Evolutionary conservation across 2,113 vertebrate species (phyloP).

Genomic region (Gila orcuttii): DNA sequence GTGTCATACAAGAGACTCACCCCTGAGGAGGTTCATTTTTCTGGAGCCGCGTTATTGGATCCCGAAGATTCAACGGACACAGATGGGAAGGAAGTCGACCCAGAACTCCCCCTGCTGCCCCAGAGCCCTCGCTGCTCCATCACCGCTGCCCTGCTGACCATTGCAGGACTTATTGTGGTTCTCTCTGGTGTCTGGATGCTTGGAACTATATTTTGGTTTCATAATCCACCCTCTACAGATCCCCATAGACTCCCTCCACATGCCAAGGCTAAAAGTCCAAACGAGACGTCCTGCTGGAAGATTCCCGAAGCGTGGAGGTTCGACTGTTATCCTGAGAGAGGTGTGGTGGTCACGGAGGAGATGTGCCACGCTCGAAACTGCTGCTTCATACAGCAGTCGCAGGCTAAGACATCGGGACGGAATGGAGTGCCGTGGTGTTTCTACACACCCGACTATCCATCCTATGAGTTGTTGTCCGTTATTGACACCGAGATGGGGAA

Average conservation of each 20-base stretch:
- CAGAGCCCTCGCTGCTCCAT: slow-evolving; percentile 64
- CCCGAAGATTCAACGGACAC: slow-evolving; percentile 33
- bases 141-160: slow-evolving; percentile 66
- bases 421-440: slow-evolving; percentile 86
- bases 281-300: slow-evolving; percentile 62
- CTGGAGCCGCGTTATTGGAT: slow-evolving; percentile 50
- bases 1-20: slow-evolving; percentile 63
- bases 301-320: slow-evolving; percentile 77
- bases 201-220: slow-evolving; percentile 75
- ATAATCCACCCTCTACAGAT: slow-evolving; percentile 51
- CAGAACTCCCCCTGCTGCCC: slow-evolving; percentile 64
- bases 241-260: slow-evolving; percentile 60
- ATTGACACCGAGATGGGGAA: slow-evolving; percentile 74
- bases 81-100: slow-evolving; percentile 58
- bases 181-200: slow-evolving; percentile 73
- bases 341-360: slow-evolving; percentile 77
- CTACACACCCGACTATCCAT: slow-evolving; percentile 82
- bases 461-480: slow-evolving; percentile 75
- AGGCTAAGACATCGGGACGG: fast-evolving
- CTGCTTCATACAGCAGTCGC: slow-evolving; percentile 76
- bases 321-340: slow-evolving; percentile 85
- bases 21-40: slow-evolving; percentile 64
- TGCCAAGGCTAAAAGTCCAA: slow-evolving; percentile 21
- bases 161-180: slow-evolving; percentile 71
- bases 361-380: slow-evolving; percentile 83